Conservation (phyloP, 1,140 invertebrate genomes). For the Thrips palmi region DNA sequence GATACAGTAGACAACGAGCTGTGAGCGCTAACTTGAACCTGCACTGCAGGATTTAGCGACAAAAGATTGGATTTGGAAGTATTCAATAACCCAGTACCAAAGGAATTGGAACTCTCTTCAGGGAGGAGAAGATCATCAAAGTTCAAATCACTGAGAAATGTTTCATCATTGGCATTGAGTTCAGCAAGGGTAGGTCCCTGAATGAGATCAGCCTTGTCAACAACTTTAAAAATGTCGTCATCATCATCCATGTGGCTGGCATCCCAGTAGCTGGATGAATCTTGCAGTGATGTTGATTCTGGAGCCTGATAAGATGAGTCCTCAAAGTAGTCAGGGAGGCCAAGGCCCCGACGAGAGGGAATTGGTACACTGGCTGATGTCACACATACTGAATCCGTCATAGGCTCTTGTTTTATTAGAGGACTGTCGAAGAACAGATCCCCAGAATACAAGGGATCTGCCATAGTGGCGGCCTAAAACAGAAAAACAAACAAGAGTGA, state of each 20-base stretch:
- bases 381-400: constrained; percentile 17
- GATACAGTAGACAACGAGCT: not conserved
- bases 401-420: constrained; percentile 31
- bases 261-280: constrained; percentile 2
- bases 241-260: constrained; percentile 46
- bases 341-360: constrained; percentile 25
- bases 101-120: constrained; percentile 35
- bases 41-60: too few relatives aligned
- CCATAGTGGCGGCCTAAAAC: constrained; percentile 27
- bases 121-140: constrained; percentile 67
- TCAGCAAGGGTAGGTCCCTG: constrained; percentile 71
- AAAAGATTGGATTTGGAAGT: constrained; percentile 1
- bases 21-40: not conserved
- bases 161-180: constrained; percentile 69
- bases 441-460: constrained; percentile 31
- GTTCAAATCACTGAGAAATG: constrained; percentile 59
- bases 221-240: constrained; percentile 76
- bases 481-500: too few relatives aligned
- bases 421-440: constrained; percentile 32
- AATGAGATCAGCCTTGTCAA: constrained; percentile 67
- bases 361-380: constrained; percentile 36
- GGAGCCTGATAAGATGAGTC: constrained; percentile 23
- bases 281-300: constrained; percentile 17
- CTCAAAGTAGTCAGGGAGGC: constrained; percentile 26
- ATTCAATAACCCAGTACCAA: constrained; percentile 9